Base-by-base conservation (phyloP, 2,113 vertebrate genomes). In the Oreochromis niloticus region DNA sequence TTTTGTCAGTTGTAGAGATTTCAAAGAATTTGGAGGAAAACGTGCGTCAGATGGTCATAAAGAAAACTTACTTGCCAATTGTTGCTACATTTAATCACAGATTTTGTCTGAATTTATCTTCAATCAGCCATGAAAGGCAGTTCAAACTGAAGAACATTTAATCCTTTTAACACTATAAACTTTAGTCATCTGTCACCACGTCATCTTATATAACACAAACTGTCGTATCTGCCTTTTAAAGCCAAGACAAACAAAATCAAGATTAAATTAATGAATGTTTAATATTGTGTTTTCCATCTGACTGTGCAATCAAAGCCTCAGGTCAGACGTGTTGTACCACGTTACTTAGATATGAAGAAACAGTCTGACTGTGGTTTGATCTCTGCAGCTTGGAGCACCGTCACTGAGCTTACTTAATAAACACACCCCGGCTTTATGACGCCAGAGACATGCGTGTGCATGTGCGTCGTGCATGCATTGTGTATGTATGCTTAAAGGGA, bases 211-310 rank as follows among this genome's bases (percentile, higher is more conserved):
- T 75, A 87, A 95, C 46, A 24, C 4, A 56, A 13, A 30, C 30
- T 61, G 9, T 10, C 22, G 4, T 50, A 88, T 90, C 88, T 78
- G 39, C 3, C 3, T 52, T 27, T 80, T 54, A 9, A 36, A 50
- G 54, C 68, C 24, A 90, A 88, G 85, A 63, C 68, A 89, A 93
- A 91, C 85, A 86, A 13, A 78, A 19, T 83, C 13, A 78, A 90
- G 84, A 93, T 91, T 73, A 89, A 68, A 73, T 52, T 2, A 73
- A 71, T 84, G 6, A 2, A 39, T 12, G 1, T 10, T 14, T 39
- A 52, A 86, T 86, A 56, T 10, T 43, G 9, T 61, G 6, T 50
- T 83, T 79, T 81, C 61, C 24, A 52, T 34, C 14, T n/a, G 24
- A 46, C 71, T 80, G 36, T 56, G 12, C 36, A 89, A 93, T 91